Evolutionary conservation across 2,888 invertebrate genomes (phyloP).

Genomic region (Parnassius apollo): DNA sequence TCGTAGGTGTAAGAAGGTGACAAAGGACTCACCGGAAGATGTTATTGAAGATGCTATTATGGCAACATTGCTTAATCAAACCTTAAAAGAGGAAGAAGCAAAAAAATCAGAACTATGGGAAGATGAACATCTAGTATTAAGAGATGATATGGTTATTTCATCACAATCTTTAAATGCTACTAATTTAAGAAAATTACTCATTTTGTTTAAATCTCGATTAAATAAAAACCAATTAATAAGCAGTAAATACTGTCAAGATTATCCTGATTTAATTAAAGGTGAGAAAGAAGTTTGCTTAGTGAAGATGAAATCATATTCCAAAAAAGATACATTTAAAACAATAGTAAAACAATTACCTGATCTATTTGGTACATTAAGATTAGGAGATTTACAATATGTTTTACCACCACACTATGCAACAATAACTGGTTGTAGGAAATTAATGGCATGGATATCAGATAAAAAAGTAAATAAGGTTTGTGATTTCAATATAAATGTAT

Average conservation of each 20-base stretch:
- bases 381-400: slow-evolving; percentile 42
- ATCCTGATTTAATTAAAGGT: slow-evolving; percentile 40
- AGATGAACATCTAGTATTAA: slow-evolving; percentile 25
- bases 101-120: slow-evolving; percentile 26
- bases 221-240: slow-evolving; percentile 40
- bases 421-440: slow-evolving; percentile 55
- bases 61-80: slow-evolving; percentile 48
- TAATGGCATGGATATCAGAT: slow-evolving; percentile 44
- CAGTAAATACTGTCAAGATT: slow-evolving; percentile 40
- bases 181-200: slow-evolving; percentile 50
- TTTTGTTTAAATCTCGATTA: slow-evolving; percentile 52
- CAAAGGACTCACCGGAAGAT: slow-evolving; percentile 43
- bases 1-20: slow-evolving; percentile 44
- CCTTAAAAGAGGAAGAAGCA: slow-evolving; percentile 38
- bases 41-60: slow-evolving; percentile 59
- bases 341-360: slow-evolving; percentile 39
- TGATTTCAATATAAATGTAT: slow-evolving; percentile 36
- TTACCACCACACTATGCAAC: slow-evolving; percentile 61
- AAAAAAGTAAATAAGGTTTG: slow-evolving; percentile 28
- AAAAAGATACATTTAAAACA: slow-evolving; percentile 37
- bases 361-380: slow-evolving; percentile 51
- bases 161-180: slow-evolving; percentile 39
- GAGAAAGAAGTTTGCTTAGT: slow-evolving; percentile 35
- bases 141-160: slow-evolving; percentile 26
- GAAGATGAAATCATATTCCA: slow-evolving; percentile 59